Evolutionary conservation across 2,797 vertebrate genomes (phyloP), one percentile per base, ranked within the genome.

Genomic region (Phalloptychus januarius): DNA sequence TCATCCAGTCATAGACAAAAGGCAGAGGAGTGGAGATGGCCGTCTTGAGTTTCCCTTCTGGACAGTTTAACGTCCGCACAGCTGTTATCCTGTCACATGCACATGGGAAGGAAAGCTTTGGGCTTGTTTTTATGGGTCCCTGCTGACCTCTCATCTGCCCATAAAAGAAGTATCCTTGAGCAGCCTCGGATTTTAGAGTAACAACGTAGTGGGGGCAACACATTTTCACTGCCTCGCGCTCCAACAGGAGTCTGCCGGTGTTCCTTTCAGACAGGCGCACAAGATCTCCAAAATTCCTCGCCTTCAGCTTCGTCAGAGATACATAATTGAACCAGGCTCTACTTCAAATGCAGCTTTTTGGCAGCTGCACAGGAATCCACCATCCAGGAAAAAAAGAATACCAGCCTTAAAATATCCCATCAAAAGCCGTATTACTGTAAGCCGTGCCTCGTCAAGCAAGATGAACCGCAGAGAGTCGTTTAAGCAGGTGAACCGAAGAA

Each of bases 381-480:
- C 84, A 5, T 82, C 73, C 82, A 85, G 79, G 85, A 88, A 87
- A 80, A 86, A 44, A 52, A 52, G n/a, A 52, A 88, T 87, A 88
- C 93, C 79, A 80, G 83, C 82, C 84, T 69, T 23, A 78, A 92
- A 91, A 91, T 89, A 92, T 90, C 89, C 91, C 91, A 91, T 95
- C 92, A 94, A 91, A 93, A 88, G 90, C 82, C 82, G 83, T 85
- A 89, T 95, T 91, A 95, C 82, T 77, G 86, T 88, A 90, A 93
- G 82, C 79, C 88, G 70, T 80, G 88, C 85, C 85, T 92, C 86
- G 87, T 92, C 83, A 77, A 87, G 86, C 90, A 75, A 80, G 82
- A 91, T 84, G 87, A 88, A 87, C 75, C 82, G 85, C 81, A 84
- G 72, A 78, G 82, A 87, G 84, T 85, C 88, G 76, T 86, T 84